Evolutionary conservation across 1,140 invertebrate species (phyloP).

Genomic region (Drosophila truncata): DNA sequence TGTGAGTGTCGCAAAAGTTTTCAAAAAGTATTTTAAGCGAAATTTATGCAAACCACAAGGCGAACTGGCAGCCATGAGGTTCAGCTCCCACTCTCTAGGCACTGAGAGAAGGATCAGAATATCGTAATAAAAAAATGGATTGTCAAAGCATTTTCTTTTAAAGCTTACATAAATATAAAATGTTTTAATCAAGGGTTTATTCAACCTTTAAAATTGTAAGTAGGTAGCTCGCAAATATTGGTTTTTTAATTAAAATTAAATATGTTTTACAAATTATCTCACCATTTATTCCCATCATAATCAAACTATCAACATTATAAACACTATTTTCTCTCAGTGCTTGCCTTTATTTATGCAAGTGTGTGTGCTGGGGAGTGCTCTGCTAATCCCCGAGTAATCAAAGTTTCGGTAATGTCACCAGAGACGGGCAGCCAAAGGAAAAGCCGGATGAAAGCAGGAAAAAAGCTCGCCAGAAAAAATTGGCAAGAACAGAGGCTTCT

Average conservation of each 20-base stretch:
- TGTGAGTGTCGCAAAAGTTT: conserved; percentile 75
- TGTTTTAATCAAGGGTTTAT: too few relatives aligned
- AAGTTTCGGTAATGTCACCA: conserved; percentile 77
- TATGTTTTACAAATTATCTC: too few relatives aligned
- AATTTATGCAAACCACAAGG: conserved; percentile 83
- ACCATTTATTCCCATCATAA: background rate
- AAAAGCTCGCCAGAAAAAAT: conserved; percentile 59
- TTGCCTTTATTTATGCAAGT: conserved; percentile 39
- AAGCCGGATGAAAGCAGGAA: conserved; percentile 29
- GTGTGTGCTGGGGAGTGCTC: conserved; percentile 47
- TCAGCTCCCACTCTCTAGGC: conserved; percentile 4
- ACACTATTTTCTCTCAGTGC: background rate
- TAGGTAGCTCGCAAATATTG: too few relatives aligned
- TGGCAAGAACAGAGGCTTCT: conserved; percentile 19
- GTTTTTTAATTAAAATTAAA: too few relatives aligned
- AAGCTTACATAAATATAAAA: too few relatives aligned
- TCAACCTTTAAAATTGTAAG: too few relatives aligned
- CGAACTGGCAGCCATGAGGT: conserved; percentile 60
- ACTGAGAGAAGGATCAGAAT: background rate
- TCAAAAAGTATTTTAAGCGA: conserved; percentile 83
- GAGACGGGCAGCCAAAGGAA: conserved; percentile 49
- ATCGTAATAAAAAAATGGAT: background rate
- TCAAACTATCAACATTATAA: background rate
- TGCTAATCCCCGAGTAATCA: conserved; percentile 83
- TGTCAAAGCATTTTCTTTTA: background rate